Percentiles rank a stretch among this genome's conserved stretches.
Conservation (phyloP, 1,140 invertebrate genomes). For the Dendroctonus ponderosae region DNA sequence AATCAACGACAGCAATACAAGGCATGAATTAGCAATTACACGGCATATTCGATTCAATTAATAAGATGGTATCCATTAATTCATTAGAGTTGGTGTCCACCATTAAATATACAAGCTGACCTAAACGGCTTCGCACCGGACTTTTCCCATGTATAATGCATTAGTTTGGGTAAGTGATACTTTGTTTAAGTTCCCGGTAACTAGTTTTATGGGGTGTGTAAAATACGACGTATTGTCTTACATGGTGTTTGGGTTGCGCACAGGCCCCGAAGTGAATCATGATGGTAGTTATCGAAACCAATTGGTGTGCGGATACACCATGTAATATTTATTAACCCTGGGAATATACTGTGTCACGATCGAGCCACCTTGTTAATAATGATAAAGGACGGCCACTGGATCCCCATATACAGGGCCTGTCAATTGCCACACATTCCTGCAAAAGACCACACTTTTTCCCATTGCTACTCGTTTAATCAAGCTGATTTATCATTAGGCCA, state of each 20-base stretch:
- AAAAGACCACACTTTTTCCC: no score
- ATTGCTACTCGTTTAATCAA: no score
- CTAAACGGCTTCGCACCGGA: constrained; percentile 25
- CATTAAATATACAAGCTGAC: constrained; percentile 20
- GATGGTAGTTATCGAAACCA: constrained; percentile 34
- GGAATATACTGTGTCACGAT: constrained; percentile 30
- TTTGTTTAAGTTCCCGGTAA: constrained; percentile 29
- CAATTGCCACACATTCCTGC: no score
- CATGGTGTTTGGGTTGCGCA: constrained; percentile 19
- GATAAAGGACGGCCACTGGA: constrained; percentile 20
- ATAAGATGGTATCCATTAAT: background rate
- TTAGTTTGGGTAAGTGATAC: constrained; percentile 24
- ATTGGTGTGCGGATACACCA: constrained; percentile 27
- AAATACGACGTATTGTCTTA: constrained; percentile 36
- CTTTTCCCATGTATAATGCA: constrained; percentile 27
- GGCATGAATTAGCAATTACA: no score
- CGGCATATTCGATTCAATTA: constrained; percentile 4
- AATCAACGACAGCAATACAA: no score
- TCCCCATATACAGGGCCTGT: background rate
- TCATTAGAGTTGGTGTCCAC: background rate
- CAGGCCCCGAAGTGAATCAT: constrained; percentile 28
- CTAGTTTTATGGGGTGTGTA: constrained; percentile 35
- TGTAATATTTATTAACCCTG: constrained; percentile 36
- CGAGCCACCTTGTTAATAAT: constrained; percentile 27
- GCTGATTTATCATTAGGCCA: no score